Evolutionary conservation across 1,140 invertebrate genomes (phyloP).

Genomic region (Maniola jurtina): DNA sequence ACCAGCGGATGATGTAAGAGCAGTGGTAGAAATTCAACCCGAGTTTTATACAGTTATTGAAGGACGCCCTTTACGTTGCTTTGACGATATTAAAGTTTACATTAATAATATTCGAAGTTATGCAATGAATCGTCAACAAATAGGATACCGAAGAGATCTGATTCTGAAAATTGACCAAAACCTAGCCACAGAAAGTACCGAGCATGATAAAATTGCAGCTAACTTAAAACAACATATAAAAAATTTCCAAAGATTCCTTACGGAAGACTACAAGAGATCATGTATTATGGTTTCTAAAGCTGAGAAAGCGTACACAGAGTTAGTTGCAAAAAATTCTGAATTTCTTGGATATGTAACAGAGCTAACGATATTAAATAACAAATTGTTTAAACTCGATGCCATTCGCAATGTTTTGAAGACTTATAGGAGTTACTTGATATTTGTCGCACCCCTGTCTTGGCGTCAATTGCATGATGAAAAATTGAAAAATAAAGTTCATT

Average conservation of each 20-base stretch:
- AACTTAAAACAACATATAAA: constrained; percentile 79
- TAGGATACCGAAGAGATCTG: constrained; percentile 81
- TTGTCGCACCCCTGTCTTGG: constrained; percentile 82
- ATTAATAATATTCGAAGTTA: constrained; percentile 79
- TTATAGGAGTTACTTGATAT: constrained; percentile 83
- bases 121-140: constrained; percentile 79
- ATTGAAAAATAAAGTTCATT: constrained; percentile 47
- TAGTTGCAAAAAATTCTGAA: constrained; percentile 77
- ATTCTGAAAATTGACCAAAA: constrained; percentile 81
- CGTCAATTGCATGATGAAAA: constrained; percentile 71
- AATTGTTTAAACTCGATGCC: constrained; percentile 82
- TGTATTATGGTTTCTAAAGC: constrained; percentile 77
- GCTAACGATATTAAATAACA: constrained; percentile 76
- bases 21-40: constrained; percentile 81
- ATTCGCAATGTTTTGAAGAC: constrained; percentile 81
- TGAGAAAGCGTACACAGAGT: constrained; percentile 72
- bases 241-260: constrained; percentile 82
- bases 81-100: constrained; percentile 80
- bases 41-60: constrained; percentile 82
- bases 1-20: constrained; percentile 64
- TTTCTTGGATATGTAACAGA: constrained; percentile 73
- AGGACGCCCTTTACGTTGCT: constrained; percentile 79
- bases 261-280: constrained; percentile 81
- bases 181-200: constrained; percentile 77
- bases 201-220: constrained; percentile 77